Percentiles rank a stretch among this genome's conserved stretches.
phyloP scores from a whole-genome alignment of 1,140 invertebrate species.

The Globodera rostochiensis region DNA sequence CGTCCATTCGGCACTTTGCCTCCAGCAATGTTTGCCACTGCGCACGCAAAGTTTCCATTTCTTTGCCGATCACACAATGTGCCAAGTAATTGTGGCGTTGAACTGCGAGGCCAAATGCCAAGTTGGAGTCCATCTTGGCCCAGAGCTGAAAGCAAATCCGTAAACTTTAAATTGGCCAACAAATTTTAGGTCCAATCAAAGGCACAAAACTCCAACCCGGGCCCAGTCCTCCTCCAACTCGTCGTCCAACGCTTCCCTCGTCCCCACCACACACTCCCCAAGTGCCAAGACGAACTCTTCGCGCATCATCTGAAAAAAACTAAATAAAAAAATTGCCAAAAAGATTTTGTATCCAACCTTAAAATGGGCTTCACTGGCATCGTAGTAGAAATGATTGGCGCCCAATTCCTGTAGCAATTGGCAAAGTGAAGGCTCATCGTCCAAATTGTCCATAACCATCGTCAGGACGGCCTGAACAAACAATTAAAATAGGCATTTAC shows the following conservation, averaged over 20 bases:
- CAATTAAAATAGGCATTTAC: constrained; percentile 53
- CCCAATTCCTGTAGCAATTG: constrained; percentile 58
- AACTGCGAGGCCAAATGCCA: constrained; percentile 51
- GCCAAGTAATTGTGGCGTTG: constrained; percentile 58
- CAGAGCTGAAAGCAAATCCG: constrained; percentile 31
- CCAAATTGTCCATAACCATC: constrained; percentile 64
- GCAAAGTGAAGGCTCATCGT: constrained; percentile 49
- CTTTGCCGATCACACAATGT: constrained; percentile 57
- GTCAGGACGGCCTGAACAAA: constrained; percentile 59
- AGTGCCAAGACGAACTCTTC: constrained; percentile 56
- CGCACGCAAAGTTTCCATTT: constrained; percentile 51
- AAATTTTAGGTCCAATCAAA: not conserved
- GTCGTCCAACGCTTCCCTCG: constrained; percentile 47
- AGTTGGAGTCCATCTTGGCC: constrained; percentile 48
- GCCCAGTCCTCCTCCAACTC: constrained; percentile 55
- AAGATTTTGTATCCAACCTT: constrained; percentile 45
- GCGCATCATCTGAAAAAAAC: constrained; percentile 50
- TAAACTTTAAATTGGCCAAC: too few relatives aligned
- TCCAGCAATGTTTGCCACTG: constrained; percentile 54
- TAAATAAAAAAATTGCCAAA: constrained; percentile 19
- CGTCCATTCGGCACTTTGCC: constrained; percentile 5
- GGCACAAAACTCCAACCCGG: constrained; percentile 20
- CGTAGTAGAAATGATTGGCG: constrained; percentile 65
- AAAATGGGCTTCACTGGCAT: constrained; percentile 60
- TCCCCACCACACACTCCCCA: constrained; percentile 44